Conservation (phyloP, 92 coral and sea anemone genomes). For the Virgularia gustaviana region DNA sequence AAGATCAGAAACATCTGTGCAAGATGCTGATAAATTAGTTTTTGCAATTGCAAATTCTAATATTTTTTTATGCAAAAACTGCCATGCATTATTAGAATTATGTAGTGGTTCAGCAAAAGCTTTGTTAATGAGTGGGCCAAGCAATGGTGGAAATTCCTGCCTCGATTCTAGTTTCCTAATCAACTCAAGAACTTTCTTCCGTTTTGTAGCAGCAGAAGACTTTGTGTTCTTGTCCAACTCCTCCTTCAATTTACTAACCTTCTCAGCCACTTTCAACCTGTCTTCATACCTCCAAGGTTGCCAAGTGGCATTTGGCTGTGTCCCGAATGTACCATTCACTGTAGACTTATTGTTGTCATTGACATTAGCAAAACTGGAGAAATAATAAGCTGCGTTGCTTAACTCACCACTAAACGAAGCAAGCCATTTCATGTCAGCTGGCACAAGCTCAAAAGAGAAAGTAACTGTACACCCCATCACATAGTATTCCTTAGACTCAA, state of each 20-base stretch:
- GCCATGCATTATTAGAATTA: conserved; percentile 66
- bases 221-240: conserved; percentile 18
- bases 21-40: conserved; percentile 43
- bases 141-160: conserved; percentile 3
- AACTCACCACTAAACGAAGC: conserved; percentile 30
- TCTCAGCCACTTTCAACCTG: conserved; percentile 43
- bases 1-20: conserved; percentile 24
- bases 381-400: conserved; percentile 24
- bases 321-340: conserved; percentile 44
- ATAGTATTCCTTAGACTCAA: conserved; percentile 23
- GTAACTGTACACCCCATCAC: conserved; percentile 10
- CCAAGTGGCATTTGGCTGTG: conserved; percentile 39
- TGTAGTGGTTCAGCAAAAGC: conserved; percentile 1
- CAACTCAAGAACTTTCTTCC: background rate
- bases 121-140: background rate
- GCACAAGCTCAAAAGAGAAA: conserved; percentile 34
- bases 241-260: conserved; percentile 33
- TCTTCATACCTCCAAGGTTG: conserved; percentile 54
- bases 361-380: conserved; percentile 35
- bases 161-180: background rate
- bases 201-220: conserved; percentile 35
- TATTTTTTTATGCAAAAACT: conserved; percentile 43
- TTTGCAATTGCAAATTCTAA: conserved; percentile 34
- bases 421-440: conserved; percentile 41
- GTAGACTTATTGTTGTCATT: conserved; percentile 28